A percentile compares a stretch with the other conserved stretches of the same genome.
Conservation (phyloP, 2,113 vertebrate species). For the Toxotes jaculatrix region DNA sequence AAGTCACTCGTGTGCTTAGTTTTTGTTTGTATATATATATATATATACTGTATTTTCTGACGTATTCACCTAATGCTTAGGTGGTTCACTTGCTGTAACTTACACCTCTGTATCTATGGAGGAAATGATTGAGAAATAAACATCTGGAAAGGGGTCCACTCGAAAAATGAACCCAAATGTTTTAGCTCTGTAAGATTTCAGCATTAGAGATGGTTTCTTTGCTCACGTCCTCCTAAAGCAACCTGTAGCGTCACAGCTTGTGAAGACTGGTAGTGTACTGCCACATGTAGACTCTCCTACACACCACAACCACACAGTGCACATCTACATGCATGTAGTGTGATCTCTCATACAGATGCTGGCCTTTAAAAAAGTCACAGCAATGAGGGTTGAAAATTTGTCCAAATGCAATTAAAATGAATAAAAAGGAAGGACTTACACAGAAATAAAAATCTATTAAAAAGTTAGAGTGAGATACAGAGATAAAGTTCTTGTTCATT, state of each 20-base stretch:
- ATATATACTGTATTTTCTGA: not conserved
- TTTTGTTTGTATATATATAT: not conserved
- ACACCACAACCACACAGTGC: slow-evolving; percentile 14
- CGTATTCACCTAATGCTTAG: not conserved
- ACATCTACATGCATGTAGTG: slow-evolving; percentile 46
- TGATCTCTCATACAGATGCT: slow-evolving; percentile 33
- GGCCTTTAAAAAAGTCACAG: slow-evolving; percentile 44
- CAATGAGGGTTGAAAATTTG: not conserved
- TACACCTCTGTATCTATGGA: not conserved
- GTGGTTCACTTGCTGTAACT: not conserved
- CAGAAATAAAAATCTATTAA: slow-evolving; percentile 11
- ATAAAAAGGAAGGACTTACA: slow-evolving; percentile 13
- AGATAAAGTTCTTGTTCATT: not conserved
- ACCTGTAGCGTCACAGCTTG: slow-evolving; percentile 64
- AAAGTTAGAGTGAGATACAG: too few species aligned
- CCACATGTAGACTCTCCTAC: slow-evolving; percentile 16
- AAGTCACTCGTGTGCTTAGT: not conserved
- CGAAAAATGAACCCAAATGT: not conserved
- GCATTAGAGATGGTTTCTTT: not conserved
- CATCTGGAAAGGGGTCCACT: too few species aligned
- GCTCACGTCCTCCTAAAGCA: slow-evolving; percentile 17
- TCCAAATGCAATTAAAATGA: not conserved
- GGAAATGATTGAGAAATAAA: not conserved
- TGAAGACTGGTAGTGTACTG: slow-evolving; percentile 54
- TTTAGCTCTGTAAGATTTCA: slow-evolving; percentile 11